phyloP scores from a whole-genome alignment of 2,113 vertebrate species.

The Azemiops feae region DNA sequence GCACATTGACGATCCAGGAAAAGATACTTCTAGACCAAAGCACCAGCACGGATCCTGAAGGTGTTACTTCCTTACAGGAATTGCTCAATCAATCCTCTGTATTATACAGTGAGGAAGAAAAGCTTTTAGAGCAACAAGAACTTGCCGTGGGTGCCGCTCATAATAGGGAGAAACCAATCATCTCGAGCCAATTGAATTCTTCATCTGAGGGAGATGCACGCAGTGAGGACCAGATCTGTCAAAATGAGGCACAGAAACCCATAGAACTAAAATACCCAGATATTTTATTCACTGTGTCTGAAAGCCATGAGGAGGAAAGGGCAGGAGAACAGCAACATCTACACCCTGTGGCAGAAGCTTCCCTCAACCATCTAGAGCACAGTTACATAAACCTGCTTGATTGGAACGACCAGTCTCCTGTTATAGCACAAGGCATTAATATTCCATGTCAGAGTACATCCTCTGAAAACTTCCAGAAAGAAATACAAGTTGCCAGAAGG shows the following conservation, averaged over 20 bases:
- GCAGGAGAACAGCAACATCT: neutral
- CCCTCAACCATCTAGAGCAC: neutral
- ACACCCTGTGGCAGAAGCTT: neutral
- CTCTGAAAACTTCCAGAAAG: slow-evolving; percentile 6
- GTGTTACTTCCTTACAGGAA: neutral
- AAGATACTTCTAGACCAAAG: neutral
- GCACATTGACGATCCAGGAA: neutral
- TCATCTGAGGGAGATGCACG: neutral
- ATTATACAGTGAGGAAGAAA: neutral
- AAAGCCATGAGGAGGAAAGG: neutral
- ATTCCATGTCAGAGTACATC: neutral
- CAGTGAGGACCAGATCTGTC: neutral
- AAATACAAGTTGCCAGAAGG: neutral
- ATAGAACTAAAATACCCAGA: neutral
- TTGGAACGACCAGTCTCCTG: neutral
- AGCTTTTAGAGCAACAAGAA: neutral
- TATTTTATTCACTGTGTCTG: neutral
- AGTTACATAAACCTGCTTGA: neutral
- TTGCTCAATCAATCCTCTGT: neutral
- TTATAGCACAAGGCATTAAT: neutral
- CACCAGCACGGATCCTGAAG: neutral
- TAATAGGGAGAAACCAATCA: neutral
- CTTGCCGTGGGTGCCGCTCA: neutral
- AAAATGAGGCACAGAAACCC: neutral
- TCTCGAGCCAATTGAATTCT: neutral